phyloP scores from a whole-genome alignment of 2,113 vertebrate species.

The Nettapus auritus region DNA sequence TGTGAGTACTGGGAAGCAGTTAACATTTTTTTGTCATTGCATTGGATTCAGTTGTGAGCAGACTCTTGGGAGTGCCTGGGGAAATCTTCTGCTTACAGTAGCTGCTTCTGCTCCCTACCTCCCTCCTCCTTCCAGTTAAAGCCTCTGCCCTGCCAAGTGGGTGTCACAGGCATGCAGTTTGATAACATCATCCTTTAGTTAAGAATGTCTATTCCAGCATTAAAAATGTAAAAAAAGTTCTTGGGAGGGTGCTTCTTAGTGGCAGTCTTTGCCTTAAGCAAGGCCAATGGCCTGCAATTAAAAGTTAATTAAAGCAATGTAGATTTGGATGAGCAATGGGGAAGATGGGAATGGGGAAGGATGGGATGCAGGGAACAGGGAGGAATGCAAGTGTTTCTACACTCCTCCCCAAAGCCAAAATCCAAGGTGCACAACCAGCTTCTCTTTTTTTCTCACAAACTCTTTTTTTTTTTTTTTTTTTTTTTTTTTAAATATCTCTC shows the following conservation, averaged over 20 bases:
- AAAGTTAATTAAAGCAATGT: constrained; percentile 67
- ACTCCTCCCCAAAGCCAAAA: constrained; percentile 27
- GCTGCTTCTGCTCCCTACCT: constrained; percentile 47
- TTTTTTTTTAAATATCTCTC: constrained; percentile 40
- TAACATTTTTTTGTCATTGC: constrained; percentile 25
- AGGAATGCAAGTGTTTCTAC: constrained; percentile 28
- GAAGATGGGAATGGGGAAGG: constrained; percentile 25
- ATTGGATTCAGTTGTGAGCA: constrained; percentile 22
- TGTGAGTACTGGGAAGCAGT: constrained; percentile 23
- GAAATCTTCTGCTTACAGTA: constrained; percentile 49
- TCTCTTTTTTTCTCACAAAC: constrained; percentile 4
- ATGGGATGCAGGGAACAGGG: background rate
- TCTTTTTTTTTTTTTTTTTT: background rate
- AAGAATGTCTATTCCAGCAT: constrained; percentile 60
- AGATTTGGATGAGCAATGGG: constrained; percentile 42
- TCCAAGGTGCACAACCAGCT: constrained; percentile 52
- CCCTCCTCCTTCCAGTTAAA: constrained; percentile 64
- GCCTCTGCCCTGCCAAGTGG: constrained; percentile 56
- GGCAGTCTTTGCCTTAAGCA: constrained; percentile 43
- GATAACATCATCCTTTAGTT: background rate
- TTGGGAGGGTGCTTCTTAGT: background rate
- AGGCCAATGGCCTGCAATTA: background rate
- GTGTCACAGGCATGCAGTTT: constrained; percentile 57
- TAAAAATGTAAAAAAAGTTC: constrained; percentile 65
- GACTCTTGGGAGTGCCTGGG: constrained; percentile 13